Conservation (phyloP, 2,113 vertebrate species). For the Plotosus lineatus region DNA sequence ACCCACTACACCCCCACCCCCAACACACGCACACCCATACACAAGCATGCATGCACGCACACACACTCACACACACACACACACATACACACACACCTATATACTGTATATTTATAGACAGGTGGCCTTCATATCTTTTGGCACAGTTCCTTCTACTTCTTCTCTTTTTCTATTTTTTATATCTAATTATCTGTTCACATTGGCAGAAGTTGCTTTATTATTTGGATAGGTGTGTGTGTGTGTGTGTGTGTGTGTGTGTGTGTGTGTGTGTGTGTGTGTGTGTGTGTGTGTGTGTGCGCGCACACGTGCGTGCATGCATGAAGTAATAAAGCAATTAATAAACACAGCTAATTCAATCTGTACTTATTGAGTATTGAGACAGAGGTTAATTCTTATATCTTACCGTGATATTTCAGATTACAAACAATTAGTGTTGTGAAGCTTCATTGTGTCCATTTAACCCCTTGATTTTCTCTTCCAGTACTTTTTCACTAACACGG, state of each 20-base stretch:
- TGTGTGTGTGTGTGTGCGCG: too few relatives aligned
- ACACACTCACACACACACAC: background rate
- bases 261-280: background rate
- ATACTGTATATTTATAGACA: constrained; percentile 49
- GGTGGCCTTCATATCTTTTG: constrained; percentile 54
- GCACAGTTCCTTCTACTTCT: constrained; percentile 55
- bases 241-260: background rate
- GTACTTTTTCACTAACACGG: background rate
- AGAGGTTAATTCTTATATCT: constrained; percentile 30
- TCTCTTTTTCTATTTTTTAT: constrained; percentile 42
- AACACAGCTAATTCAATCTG: constrained; percentile 46
- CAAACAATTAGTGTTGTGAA: background rate
- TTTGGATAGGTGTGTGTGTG: constrained; percentile 13
- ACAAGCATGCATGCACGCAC: background rate
- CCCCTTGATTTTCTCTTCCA: background rate
- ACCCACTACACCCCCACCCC: too few relatives aligned
- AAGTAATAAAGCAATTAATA: constrained; percentile 46
- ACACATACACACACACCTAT: constrained; percentile 8
- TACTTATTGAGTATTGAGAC: constrained; percentile 40
- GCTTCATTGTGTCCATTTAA: background rate
- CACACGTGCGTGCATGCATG: background rate
- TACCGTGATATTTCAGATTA: constrained; percentile 30
- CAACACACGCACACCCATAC: background rate
- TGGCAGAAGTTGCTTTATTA: constrained; percentile 51
- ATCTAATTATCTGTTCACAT: constrained; percentile 39